phyloP scores from a whole-genome alignment of 2,797 vertebrate genomes.

The Smutsia temminckii region DNA sequence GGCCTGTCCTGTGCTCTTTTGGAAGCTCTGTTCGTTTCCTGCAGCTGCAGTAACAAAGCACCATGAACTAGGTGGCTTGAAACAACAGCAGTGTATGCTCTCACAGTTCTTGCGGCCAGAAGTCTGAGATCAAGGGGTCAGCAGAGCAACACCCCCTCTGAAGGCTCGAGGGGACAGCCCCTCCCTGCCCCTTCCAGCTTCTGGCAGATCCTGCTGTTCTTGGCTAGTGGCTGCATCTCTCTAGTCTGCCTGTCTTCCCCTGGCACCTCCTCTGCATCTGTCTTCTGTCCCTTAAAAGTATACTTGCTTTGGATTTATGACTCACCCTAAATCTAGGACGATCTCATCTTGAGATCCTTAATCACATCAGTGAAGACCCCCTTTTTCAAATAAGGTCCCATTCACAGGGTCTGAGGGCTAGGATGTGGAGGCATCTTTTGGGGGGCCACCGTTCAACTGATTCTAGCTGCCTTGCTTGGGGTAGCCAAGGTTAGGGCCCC shows the following conservation, averaged over 20 bases:
- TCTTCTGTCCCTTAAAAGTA: not conserved
- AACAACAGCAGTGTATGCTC: not conserved
- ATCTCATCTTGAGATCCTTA: not conserved
- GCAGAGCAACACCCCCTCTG: not conserved
- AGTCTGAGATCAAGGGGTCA: not conserved
- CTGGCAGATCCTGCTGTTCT: not conserved
- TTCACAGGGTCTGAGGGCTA: too few relatives aligned
- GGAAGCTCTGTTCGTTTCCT: not conserved
- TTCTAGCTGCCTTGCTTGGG: not conserved
- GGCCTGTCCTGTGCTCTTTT: not conserved
- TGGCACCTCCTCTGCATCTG: not conserved
- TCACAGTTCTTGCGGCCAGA: not conserved
- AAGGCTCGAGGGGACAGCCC: not conserved
- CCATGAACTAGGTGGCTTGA: not conserved
- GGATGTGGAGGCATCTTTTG: rapidly evolving
- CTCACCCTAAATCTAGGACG: not conserved
- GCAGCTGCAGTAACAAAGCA: not conserved
- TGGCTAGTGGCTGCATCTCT: rapidly evolving
- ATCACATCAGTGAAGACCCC: not conserved
- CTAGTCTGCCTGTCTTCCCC: rapidly evolving
- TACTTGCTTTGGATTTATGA: not conserved
- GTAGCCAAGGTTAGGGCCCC: too few relatives aligned
- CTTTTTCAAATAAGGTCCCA: not conserved
- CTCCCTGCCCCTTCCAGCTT: not conserved
- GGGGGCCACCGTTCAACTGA: not conserved